phyloP scores from a whole-genome alignment of 2,888 invertebrate genomes.

The Microctonus brassicae region DNA sequence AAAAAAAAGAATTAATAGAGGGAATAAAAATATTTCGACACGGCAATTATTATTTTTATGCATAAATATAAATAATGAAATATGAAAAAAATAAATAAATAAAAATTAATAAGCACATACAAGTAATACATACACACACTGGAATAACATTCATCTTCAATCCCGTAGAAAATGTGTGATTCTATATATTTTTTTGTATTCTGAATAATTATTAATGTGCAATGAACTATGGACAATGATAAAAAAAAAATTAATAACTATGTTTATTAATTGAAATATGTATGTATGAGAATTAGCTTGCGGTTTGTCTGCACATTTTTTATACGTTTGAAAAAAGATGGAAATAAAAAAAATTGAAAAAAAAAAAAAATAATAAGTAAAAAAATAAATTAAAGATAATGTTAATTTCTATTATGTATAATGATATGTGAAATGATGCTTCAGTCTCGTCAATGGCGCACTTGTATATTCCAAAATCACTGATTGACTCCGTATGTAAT shows the following conservation, averaged over 20 bases:
- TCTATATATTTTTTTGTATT: background rate
- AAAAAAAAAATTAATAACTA: constrained; percentile 1
- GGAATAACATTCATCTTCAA: background rate
- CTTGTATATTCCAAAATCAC: constrained; percentile 49
- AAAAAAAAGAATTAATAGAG: background rate
- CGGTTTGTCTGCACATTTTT: constrained; percentile 35
- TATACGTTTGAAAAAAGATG: constrained; percentile 28
- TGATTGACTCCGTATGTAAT: constrained; percentile 37
- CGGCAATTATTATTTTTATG: background rate
- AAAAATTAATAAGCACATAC: background rate
- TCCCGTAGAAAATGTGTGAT: background rate
- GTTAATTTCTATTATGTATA: constrained; percentile 20
- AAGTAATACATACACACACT: background rate
- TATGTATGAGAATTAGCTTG: constrained; percentile 18
- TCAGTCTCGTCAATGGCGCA: constrained; percentile 32
- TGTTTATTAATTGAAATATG: constrained; percentile 2
- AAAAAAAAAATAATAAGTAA: constrained; percentile 22
- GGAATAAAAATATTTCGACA: background rate
- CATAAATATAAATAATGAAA: no score
- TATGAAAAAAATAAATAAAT: background rate
- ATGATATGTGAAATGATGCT: constrained; percentile 27
- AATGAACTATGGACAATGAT: background rate
- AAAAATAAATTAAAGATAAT: constrained; percentile 17
- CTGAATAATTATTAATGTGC: background rate
- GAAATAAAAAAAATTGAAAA: constrained; percentile 12